phyloP scores from a whole-genome alignment of 2,797 vertebrate genomes.

The Neoniphon sammara region DNA sequence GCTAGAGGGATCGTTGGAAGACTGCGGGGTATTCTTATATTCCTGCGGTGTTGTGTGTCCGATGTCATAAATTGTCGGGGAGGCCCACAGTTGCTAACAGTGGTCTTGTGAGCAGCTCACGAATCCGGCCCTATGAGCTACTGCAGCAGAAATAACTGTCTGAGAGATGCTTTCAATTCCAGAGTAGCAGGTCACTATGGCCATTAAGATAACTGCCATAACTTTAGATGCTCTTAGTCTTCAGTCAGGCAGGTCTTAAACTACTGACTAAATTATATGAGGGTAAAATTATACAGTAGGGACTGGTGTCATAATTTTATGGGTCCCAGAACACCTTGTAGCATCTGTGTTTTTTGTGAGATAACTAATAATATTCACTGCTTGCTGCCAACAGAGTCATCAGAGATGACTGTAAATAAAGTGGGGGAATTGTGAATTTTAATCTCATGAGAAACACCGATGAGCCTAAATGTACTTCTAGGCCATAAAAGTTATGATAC shows the following conservation, averaged over 20 bases:
- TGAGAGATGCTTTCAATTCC: conserved; percentile 60
- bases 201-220: conserved; percentile 5
- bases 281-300: conserved; percentile 25
- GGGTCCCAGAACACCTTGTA: conserved; percentile 34
- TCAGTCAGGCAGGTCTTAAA: neutral
- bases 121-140: conserved; percentile 47
- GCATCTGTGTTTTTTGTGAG: conserved; percentile 48
- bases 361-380: conserved; percentile 43
- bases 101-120: conserved; percentile 42
- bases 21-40: conserved; percentile 46
- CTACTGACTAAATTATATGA: neutral
- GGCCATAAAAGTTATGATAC: conserved; percentile 36
- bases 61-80: conserved; percentile 45
- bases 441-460: conserved; percentile 28
- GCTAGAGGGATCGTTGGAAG: conserved; percentile 37
- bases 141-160: conserved; percentile 60
- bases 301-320: conserved; percentile 38
- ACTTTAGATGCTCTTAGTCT: neutral
- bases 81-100: conserved; percentile 36
- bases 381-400: conserved; percentile 39
- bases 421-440: conserved; percentile 30
- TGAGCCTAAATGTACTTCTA: conserved; percentile 30
- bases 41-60: conserved; percentile 48
- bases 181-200: neutral
- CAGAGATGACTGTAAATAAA: conserved; percentile 38